phyloP scores from a whole-genome alignment of 1,140 invertebrate genomes.

The Penaeus japonicus region DNA sequence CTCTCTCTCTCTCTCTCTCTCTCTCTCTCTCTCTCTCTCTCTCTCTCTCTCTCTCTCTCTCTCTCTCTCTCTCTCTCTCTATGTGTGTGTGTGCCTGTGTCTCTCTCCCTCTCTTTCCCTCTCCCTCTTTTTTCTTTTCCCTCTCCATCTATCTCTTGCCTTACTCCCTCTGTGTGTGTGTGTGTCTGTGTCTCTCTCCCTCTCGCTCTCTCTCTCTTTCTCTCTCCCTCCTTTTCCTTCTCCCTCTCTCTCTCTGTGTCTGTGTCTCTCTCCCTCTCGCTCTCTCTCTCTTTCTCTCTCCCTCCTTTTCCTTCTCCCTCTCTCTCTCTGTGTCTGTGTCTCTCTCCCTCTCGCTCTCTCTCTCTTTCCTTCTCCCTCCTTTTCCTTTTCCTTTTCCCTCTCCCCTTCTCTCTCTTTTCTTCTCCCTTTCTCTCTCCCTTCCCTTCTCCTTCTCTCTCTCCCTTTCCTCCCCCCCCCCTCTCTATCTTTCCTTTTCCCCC shows the following conservation, averaged over 20 bases:
- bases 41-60: conserved; percentile 7
- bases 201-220: neutral
- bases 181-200: neutral
- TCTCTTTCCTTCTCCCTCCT: too few relatives aligned
- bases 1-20: conserved; percentile 8
- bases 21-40: conserved; percentile 16
- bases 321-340: neutral
- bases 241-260: neutral
- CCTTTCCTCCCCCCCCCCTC: neutral
- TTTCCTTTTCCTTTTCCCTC: neutral
- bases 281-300: neutral
- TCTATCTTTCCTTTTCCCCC: neutral
- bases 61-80: neutral
- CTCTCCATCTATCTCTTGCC: too few relatives aligned
- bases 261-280: neutral
- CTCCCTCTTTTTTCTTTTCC: neutral
- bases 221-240: neutral
- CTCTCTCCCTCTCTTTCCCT: neutral
- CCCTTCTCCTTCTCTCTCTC: neutral
- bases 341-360: neutral
- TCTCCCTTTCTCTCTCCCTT: too few relatives aligned
- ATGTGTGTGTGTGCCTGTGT: neutral
- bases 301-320: neutral
- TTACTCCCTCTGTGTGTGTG: neutral
- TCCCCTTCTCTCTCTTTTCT: neutral